Base-by-base conservation (phyloP, 2,797 vertebrate genomes). In the Poecilia gillii region DNA sequence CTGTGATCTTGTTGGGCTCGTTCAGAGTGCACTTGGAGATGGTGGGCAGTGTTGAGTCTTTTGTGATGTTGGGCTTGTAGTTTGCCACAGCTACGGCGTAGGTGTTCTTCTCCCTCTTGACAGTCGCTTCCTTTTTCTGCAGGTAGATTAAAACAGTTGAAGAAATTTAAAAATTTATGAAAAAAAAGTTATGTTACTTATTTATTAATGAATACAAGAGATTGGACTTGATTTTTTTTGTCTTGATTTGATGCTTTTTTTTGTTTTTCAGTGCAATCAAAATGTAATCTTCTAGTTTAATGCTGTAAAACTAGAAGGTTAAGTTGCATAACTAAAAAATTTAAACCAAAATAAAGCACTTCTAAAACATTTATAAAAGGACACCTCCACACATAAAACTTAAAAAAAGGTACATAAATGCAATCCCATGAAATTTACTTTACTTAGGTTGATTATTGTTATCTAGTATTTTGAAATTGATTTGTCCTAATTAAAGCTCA, bases 41-140 rank as follows among this genome's bases (percentile, higher is more conserved):
- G 59, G 97, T 98, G 57, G 97, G 96, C 55, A 99, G 93, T 64
- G 96, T 95, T 1, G 96, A 97, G 93, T 98, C 97, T 92, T 98
- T 98, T 3, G 95, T 96, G 89, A 97, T 96, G 89, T 97, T 97
- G 33, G 98, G 97, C 59, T 97, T 96, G 33, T 98, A 99, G 94
- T 98, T 99, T 64, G 97, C 97, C 88, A 99, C 97, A 11, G 98
- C 98, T 36, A 99, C 97, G 4, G 97, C 98, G 57, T 98, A 99
- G 31, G 98, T 97, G 62, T 98, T 98, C 93, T 99, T 99, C 94
- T 98, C 98, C 96, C 98, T 98, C 95, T 97, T 94, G 84, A 97
- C 89, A 14, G 97, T 95, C 0, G 95, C 95, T 88, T 98, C 97
- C 90, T 98, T 99, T 96, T 98, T 99, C 97, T 98, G 94, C 88